Evolutionary conservation across 2,888 invertebrate genomes (phyloP), one percentile per base, ranked within the genome.

Genomic region (Aspidiotus rigidus): DNA sequence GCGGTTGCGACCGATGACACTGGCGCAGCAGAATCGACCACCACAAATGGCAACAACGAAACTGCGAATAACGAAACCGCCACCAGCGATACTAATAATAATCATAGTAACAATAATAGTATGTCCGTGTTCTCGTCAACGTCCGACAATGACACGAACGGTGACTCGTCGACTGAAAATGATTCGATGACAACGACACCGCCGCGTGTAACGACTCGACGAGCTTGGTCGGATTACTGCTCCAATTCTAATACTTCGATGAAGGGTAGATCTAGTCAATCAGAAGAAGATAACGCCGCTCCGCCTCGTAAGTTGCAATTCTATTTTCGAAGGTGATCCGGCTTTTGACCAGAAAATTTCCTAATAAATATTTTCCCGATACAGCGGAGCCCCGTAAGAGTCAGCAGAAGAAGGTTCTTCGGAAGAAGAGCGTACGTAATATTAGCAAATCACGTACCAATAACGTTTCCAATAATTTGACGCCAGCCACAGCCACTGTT

Each of bases 191-290:
- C 28, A 28, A 5, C 28, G 28, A 61, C 61, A 41, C 80, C 80
- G 72, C 83, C 81, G 74, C 86, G 86, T 10, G 85, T 87, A 5
- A 88, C 88, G 39, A 88, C 88, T 8, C 81, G 89, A 17, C 81
- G 85, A 73, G 86, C 87, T 61, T 89, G 89, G 89, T 85, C 86
- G 7, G 87, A 88, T 76, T 86, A 85, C 82, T 85, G 84, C 76
- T 80, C 80, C 62, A 83, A 82, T 41, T 83, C 62, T 40, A 63
- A 67, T 28, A 28, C 28, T 28, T 16, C 57, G n/a, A 16, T 54
- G 53, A 55, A 72, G 69, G 73, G 82, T 57, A 83, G 84, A 74
- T 84, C 83, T 74, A 84, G 83, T 72, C 83, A 83, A 74, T 83
- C 83, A 16, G 84, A 85, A 72, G 84, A 84, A 69, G 84, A 85